phyloP scores from a whole-genome alignment of 2,888 invertebrate species.

The Hymenopus coronatus region DNA sequence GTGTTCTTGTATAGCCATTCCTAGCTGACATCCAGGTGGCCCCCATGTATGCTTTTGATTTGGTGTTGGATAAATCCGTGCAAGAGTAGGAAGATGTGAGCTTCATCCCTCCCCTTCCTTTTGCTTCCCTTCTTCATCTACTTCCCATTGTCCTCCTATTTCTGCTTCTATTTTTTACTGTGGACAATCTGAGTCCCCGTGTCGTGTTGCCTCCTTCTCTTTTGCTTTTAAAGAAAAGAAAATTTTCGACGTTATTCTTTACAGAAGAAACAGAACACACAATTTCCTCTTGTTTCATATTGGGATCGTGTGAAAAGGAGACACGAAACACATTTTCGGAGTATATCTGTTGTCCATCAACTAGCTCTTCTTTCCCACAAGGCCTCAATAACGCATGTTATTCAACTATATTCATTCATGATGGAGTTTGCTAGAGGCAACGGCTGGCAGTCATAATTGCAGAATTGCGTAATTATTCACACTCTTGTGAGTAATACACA shows the following conservation, averaged over 20 bases:
- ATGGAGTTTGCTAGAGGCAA: too few species aligned
- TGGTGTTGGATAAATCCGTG: slow-evolving; percentile 13
- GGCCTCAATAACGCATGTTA: not conserved
- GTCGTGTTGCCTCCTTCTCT: not conserved
- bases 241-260: slow-evolving; percentile 15
- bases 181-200: slow-evolving; percentile 3
- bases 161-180: not conserved
- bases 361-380: not conserved
- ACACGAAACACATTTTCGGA: not conserved
- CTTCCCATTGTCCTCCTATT: slow-evolving; percentile 9
- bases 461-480: too few species aligned
- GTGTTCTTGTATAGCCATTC: not conserved
- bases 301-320: not conserved
- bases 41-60: slow-evolving; percentile 11
- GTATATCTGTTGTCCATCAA: not conserved
- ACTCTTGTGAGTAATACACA: too few species aligned
- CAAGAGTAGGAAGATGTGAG: slow-evolving; percentile 5
- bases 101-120: not conserved
- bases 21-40: slow-evolving; percentile 7
- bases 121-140: not conserved
- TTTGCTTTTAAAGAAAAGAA: not conserved
- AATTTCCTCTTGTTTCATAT: not conserved
- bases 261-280: not conserved
- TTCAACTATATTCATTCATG: too few species aligned
- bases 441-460: too few species aligned